These are phyloP conservation scores for Rhogogaster chlorosoma DNA, from an alignment of 2,888 invertebrate genomes.

Conservation along the genomic window DNA sequence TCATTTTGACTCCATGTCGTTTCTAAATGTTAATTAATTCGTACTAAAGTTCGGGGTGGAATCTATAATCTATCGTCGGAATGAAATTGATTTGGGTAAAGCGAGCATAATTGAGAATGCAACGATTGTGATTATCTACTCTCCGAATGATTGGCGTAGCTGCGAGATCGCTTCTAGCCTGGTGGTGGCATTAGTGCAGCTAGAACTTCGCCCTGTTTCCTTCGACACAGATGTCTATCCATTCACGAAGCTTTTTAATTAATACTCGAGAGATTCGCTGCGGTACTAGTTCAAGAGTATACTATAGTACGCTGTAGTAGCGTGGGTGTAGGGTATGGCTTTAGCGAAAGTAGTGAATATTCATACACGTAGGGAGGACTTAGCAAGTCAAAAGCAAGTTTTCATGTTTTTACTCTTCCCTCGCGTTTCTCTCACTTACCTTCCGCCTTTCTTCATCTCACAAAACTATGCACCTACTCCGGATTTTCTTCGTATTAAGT, in stretches of 20 bases:
- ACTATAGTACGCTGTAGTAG: not conserved
- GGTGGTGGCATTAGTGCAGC: not conserved
- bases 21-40: not conserved
- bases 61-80: not conserved
- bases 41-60: not conserved
- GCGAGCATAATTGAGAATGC: not conserved
- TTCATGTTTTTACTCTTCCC: not conserved
- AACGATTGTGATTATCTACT: not conserved
- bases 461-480: conserved; percentile 2
- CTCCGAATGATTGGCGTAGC: not conserved
- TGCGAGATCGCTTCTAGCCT: not conserved
- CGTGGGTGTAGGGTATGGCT: not conserved
- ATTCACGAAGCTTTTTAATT: conserved; percentile 14
- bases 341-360: not conserved
- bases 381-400: not conserved
- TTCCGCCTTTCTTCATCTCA: not conserved
- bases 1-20: not conserved
- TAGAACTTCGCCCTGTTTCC: not conserved
- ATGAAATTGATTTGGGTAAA: not conserved
- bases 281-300: conserved; percentile 6
- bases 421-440: too few species aligned
- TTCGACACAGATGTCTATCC: conserved; percentile 2
- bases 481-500: not conserved
- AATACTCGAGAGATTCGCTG: conserved; percentile 4
- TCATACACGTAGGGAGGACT: not conserved